Conservation (phyloP, 2,797 vertebrate genomes). For the Tangara arthus region DNA sequence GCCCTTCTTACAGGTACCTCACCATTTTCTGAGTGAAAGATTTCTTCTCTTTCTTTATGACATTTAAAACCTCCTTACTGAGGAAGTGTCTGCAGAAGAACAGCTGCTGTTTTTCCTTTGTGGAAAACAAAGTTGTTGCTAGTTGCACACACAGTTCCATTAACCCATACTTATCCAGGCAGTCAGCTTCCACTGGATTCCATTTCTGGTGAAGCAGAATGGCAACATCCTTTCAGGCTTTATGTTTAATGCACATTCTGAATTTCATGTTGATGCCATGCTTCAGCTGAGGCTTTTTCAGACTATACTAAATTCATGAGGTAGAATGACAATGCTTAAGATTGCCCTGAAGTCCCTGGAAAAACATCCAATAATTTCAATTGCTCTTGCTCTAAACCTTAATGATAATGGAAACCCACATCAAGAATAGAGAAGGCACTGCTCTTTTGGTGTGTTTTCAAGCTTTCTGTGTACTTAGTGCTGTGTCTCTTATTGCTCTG, state of each 20-base stretch:
- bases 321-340: not conserved
- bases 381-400: not conserved
- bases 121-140: not conserved
- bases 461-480: not conserved
- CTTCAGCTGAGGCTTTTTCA: not conserved
- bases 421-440: not conserved
- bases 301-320: not conserved
- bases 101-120: not conserved
- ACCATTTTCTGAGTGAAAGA: conserved; percentile 10
- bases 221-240: not conserved
- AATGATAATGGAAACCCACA: not conserved
- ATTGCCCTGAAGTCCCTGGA: not conserved
- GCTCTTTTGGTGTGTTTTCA: not conserved
- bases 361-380: not conserved
- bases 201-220: not conserved
- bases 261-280: not conserved
- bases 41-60: not conserved
- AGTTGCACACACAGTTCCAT: not conserved
- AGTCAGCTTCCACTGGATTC: not conserved
- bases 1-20: not conserved
- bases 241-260: not conserved
- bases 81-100: not conserved
- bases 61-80: not conserved
- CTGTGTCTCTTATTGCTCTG: not conserved
- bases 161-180: not conserved